These are phyloP conservation scores for Iphiclides podalirius DNA, from an alignment of 2,888 invertebrate species.

Conservation along the genomic window DNA sequence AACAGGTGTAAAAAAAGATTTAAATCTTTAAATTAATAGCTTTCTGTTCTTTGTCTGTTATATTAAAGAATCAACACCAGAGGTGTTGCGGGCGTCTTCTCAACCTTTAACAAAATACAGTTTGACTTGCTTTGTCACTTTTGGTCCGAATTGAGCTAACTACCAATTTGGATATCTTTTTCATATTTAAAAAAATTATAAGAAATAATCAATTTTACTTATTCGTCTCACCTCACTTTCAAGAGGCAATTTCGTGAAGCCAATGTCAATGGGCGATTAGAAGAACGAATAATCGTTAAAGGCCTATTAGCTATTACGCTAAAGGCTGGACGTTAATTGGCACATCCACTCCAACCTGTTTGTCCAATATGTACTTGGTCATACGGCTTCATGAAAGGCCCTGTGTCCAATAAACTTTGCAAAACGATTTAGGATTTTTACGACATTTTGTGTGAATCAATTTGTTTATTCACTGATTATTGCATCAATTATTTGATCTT, in stretches of 20 bases:
- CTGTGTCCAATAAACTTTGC: background rate
- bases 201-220: background rate
- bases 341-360: conserved; percentile 25
- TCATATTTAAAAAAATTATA: too few relatives aligned
- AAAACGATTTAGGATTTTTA: background rate
- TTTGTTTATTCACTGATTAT: too few relatives aligned
- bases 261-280: conserved; percentile 46
- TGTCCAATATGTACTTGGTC: conserved; percentile 7
- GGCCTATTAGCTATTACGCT: conserved; percentile 51
- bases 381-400: background rate
- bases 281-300: conserved; percentile 50
- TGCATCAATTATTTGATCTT: too few relatives aligned
- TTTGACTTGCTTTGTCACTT: too few relatives aligned
- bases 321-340: conserved; percentile 50
- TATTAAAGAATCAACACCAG: too few relatives aligned
- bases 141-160: too few relatives aligned
- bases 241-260: conserved; percentile 12
- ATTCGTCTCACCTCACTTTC: background rate
- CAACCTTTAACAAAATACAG: too few relatives aligned
- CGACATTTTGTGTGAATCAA: background rate
- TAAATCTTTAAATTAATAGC: too few relatives aligned
- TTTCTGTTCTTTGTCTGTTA: too few relatives aligned
- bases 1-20: too few relatives aligned
- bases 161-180: too few relatives aligned
- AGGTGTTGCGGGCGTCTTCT: too few relatives aligned